These are phyloP conservation scores for Phymanthus crucifer DNA, from an alignment of 92 coral and sea anemone species.

Conservation along the genomic window DNA sequence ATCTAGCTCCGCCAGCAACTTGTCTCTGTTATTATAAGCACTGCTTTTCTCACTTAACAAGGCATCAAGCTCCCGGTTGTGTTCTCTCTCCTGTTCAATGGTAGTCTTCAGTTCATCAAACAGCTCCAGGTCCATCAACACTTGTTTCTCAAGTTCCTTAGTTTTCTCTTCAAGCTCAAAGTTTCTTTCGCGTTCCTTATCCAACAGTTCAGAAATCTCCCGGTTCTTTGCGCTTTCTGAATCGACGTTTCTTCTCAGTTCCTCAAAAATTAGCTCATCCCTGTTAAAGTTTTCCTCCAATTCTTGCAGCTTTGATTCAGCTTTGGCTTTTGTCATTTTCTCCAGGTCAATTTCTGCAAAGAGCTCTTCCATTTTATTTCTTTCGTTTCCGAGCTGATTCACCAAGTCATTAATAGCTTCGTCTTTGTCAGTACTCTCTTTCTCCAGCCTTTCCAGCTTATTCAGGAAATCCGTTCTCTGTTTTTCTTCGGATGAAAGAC, in stretches of 20 bases:
- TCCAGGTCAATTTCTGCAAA: conserved; percentile 46
- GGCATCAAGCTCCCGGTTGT: conserved; percentile 63
- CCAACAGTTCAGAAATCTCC: conserved; percentile 51
- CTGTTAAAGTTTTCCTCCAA: conserved; percentile 48
- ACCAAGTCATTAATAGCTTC: conserved; percentile 45
- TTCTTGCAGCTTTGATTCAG: conserved; percentile 54
- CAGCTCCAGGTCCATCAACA: conserved; percentile 55
- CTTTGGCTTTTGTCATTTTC: conserved; percentile 40
- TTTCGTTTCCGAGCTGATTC: conserved; percentile 55
- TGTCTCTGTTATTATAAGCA: conserved; percentile 43
- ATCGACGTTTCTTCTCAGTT: conserved; percentile 52
- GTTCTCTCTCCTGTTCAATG: conserved; percentile 58
- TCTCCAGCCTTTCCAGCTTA: conserved; percentile 54
- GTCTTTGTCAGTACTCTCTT: conserved; percentile 48
- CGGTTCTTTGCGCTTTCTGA: conserved; percentile 57
- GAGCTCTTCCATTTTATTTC: conserved; percentile 42
- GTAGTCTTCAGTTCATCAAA: conserved; percentile 61
- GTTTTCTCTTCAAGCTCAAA: conserved; percentile 48
- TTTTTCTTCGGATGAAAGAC: conserved; percentile 50
- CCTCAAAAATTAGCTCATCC: conserved; percentile 62
- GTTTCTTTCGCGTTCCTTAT: conserved; percentile 52
- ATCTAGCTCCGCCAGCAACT: conserved; percentile 43
- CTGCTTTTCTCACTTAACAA: conserved; percentile 57
- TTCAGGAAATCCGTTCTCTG: conserved; percentile 42
- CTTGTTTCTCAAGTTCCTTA: conserved; percentile 63